Base-by-base conservation (phyloP, 1,140 invertebrate genomes). In the Dreissena polymorpha region DNA sequence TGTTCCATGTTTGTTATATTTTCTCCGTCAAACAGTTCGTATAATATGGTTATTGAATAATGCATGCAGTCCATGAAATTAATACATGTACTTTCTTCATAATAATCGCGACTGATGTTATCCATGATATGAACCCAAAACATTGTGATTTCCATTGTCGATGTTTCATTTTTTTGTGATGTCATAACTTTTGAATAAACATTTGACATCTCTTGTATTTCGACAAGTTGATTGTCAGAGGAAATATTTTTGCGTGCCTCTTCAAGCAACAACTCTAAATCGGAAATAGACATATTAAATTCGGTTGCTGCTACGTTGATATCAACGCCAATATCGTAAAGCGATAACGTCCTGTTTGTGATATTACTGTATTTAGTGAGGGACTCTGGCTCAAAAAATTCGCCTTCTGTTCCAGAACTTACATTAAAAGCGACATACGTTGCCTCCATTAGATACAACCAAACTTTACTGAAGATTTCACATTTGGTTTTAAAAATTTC, bases 21-120 rank as follows among this genome's bases (percentile, higher is more conserved):
- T 39, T 39, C 39, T 39, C 3, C 75, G 18, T 77, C 75, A 27
- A 53, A 68, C 7, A 64, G 5, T 25, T 29, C 29, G 68, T 77
- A 77, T n/a, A 77, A 55, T 53, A n/a, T 39, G 0, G 75, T 29
- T 14, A 77, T 67, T n/a, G 75, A 16, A 77, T 68, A 77, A 13
- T 60, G 64, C 12, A 68, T 63, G 55, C 75, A 77, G 50, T 77
- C 75, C n/a, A 49, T 68, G 23, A 77, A 68, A 12, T 51, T 50
- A 14, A 16, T 53, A 27, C 75, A 77, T 67, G 55, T 29, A 13
- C 23, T 21, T 10, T 13, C 51, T n/a, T 77, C 60, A 21, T 67
- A 77, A 21, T 51, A 77, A 8, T 67, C 39, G 16, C 50, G 55
- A 18, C 51, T 63, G 12, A 68, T 68, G n/a, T 77, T 77, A 29